A percentile compares a stretch with the other conserved stretches of the same genome.
These are phyloP conservation scores for Dolichomitus sp. DNA, from an alignment of 2,888 invertebrate species.

Conservation along the genomic window DNA sequence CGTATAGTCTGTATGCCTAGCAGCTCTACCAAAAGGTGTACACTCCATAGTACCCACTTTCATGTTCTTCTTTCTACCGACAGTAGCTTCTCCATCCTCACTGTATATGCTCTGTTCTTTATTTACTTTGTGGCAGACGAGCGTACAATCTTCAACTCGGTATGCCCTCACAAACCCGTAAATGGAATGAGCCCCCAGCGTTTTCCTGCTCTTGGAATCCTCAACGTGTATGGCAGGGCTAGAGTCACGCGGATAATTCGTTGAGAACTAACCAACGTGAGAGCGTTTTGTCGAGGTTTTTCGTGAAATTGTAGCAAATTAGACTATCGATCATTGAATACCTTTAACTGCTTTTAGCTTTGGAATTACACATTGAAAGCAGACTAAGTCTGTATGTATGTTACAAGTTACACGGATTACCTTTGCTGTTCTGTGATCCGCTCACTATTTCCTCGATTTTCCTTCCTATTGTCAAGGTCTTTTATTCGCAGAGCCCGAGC, in stretches of 20 bases:
- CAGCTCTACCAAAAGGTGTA: conserved; percentile 5
- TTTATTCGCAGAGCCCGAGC: too few relatives aligned
- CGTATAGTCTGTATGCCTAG: background rate
- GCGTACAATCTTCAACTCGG: background rate
- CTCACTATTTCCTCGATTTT: too few relatives aligned
- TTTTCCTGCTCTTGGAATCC: background rate
- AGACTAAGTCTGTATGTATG: background rate
- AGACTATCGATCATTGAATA: background rate
- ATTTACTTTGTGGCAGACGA: conserved; percentile 38
- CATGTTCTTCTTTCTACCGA: conserved; percentile 20
- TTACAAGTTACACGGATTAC: too few relatives aligned
- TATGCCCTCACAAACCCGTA: conserved; percentile 1
- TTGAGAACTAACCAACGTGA: background rate
- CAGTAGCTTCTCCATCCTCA: background rate
- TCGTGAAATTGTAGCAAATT: background rate
- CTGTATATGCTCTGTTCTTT: conserved; percentile 12
- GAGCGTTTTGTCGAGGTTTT: background rate
- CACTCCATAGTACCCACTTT: conserved; percentile 20
- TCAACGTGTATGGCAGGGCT: background rate
- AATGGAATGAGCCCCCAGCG: background rate
- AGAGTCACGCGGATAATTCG: conserved; percentile 4
- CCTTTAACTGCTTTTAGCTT: too few relatives aligned
- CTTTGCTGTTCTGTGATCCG: too few relatives aligned
- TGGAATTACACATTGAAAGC: background rate
- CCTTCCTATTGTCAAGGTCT: too few relatives aligned